Evolutionary conservation across 2,113 vertebrate genomes (phyloP), one percentile per base, ranked within the genome.

Genomic region (Peromyscus leucopus): DNA sequence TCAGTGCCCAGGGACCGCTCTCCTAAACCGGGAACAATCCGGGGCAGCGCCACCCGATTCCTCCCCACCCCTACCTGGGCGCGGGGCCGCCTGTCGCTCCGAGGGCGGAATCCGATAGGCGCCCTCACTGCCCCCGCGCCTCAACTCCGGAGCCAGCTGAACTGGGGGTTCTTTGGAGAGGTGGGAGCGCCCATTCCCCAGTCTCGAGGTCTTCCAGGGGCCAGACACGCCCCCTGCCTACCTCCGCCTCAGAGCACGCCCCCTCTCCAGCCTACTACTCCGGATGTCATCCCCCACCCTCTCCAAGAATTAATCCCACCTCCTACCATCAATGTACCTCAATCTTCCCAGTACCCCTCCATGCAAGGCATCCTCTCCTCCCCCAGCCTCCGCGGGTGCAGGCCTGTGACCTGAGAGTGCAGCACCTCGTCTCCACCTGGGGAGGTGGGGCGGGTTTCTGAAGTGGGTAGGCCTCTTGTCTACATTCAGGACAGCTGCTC

Each of bases 161-260:
- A 39, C 90, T 11, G 59, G 84, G 87, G 74, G 90, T 74, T 78
- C 88, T 76, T 71, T 22, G 21, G 65, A 31, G 31, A 65, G 33
- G 4, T 12, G 71, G 85, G 39, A 42, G 93, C 22, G 75, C 90
- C 93, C 87, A 59, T 74, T 59, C n/a, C 65, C 63, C 90, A 42
- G 89, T 51, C 39, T 24, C 0, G 67, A 84, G 87, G 67, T 69
- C 39, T 72, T 28, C 21, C 59, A 26, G 48, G 83, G 78, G 86
- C 21, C 80, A 91, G 94, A 72, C 95, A 97, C 96, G n/a, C 97
- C 96, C 92, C 82, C 95, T 86, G 15, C 69, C 94, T 92, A 48
- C 93, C 96, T 95, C 48, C 46, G 42, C 90, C 82, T 89, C 55
- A 2, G 33, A 93, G 79, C 79, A 78, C 59, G 46, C 95, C 93